These are phyloP conservation scores for Prunella himalayana DNA, from an alignment of 2,113 vertebrate species.

Conservation along the genomic window DNA sequence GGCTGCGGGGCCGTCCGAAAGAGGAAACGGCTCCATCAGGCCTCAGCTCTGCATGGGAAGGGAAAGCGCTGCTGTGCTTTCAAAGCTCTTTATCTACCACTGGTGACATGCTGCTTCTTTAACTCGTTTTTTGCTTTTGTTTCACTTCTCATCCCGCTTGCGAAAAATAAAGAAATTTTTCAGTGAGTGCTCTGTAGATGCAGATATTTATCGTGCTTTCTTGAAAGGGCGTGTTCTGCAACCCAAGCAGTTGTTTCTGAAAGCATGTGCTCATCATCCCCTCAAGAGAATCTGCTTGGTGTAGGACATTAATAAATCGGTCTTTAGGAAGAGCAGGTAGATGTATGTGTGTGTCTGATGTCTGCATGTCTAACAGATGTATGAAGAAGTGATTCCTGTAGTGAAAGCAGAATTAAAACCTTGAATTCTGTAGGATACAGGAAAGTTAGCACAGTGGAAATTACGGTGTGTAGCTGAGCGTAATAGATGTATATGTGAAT, in stretches of 20 bases:
- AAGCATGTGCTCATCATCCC: rapidly evolving
- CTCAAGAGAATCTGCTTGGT: background rate
- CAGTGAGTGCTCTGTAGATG: background rate
- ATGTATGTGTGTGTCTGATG: background rate
- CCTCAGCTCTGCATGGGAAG: background rate
- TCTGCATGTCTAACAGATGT: background rate
- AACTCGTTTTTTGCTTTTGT: background rate
- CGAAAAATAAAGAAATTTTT: background rate
- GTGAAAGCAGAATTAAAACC: background rate
- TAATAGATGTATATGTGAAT: background rate
- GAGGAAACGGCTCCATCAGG: background rate
- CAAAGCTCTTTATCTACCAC: background rate
- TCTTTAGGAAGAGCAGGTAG: background rate
- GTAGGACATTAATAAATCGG: background rate
- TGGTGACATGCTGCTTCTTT: background rate
- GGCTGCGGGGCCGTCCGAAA: rapidly evolving
- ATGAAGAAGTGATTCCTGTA: background rate
- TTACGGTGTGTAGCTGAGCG: background rate
- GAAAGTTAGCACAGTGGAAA: background rate
- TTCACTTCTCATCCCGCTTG: background rate
- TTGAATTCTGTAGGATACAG: background rate
- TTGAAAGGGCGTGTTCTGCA: background rate
- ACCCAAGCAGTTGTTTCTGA: background rate
- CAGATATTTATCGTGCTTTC: background rate
- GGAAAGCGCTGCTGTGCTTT: background rate